A percentile compares a stretch with the other conserved stretches of the same genome.
These are phyloP conservation scores for Tipula helvola DNA, from an alignment of 2,888 invertebrate species.

Conservation along the genomic window DNA sequence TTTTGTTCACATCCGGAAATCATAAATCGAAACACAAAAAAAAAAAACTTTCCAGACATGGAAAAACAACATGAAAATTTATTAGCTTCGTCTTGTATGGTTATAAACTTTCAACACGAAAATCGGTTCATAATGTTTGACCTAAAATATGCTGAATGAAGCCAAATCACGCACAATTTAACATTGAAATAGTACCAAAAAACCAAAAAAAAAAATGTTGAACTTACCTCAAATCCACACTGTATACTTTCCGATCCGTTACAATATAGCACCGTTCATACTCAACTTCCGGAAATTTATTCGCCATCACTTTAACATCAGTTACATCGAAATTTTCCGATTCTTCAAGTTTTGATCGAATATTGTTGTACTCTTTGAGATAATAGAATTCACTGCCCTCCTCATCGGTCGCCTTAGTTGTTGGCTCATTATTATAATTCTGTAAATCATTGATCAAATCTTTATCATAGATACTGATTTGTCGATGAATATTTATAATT, in stretches of 20 bases:
- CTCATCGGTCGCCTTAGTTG: conserved; percentile 23
- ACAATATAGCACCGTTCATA: conserved; percentile 35
- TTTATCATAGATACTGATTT: conserved; percentile 24
- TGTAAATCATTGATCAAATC: conserved; percentile 12
- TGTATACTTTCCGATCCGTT: conserved; percentile 34
- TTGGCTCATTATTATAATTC: conserved; percentile 17
- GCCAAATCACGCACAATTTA: background rate
- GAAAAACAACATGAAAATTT: background rate
- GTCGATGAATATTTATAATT: conserved; percentile 32
- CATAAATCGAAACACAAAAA: background rate
- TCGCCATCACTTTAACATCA: background rate
- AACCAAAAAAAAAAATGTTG: background rate
- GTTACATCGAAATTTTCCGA: conserved; percentile 9
- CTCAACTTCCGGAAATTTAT: conserved; percentile 32
- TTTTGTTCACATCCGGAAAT: background rate
- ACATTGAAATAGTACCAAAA: background rate
- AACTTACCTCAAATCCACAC: conserved; percentile 29
- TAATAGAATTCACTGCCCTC: conserved; percentile 23
- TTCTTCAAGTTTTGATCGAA: background rate
- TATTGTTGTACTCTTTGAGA: background rate
- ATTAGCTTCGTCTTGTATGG: background rate
- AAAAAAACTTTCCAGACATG: background rate
- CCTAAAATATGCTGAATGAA: background rate
- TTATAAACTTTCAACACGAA: background rate
- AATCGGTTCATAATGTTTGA: background rate